phyloP scores from a whole-genome alignment of 2,888 invertebrate species.

The Leptogaster cylindrica region DNA sequence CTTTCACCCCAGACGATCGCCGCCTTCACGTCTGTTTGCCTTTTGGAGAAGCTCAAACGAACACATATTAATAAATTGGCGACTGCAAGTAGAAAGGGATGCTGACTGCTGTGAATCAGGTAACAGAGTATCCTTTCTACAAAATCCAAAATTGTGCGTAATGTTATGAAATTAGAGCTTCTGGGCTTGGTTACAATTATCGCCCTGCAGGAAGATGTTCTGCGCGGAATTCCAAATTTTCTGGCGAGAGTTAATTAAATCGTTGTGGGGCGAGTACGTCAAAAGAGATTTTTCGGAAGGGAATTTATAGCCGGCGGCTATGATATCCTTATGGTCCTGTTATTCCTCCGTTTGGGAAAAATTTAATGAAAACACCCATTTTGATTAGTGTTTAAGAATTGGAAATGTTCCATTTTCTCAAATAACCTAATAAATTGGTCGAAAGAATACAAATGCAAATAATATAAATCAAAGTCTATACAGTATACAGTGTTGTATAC shows the following conservation, averaged over 20 bases:
- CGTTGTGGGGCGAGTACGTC: conserved; percentile 37
- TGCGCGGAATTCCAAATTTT: conserved; percentile 14
- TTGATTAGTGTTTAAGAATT: no score
- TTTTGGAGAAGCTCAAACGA: not conserved
- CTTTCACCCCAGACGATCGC: conserved; percentile 10
- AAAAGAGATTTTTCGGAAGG: conserved; percentile 40
- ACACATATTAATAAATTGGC: conserved; percentile 28
- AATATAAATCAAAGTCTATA: no score
- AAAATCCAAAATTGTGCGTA: not conserved
- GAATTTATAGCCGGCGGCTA: conserved; percentile 11
- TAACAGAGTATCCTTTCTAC: not conserved
- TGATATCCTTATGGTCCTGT: no score
- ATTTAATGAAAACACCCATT: no score
- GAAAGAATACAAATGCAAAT: no score
- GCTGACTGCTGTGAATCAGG: not conserved
- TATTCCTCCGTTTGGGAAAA: no score
- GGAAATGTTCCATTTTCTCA: no score
- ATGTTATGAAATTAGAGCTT: not conserved
- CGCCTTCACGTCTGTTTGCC: not conserved
- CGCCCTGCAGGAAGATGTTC: no score
- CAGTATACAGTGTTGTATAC: no score
- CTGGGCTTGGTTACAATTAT: no score
- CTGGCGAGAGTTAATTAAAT: conserved; percentile 41
- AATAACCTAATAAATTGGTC: no score
- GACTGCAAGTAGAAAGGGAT: not conserved